phyloP scores from a whole-genome alignment of 2,113 vertebrate genomes.

The Melanocharis versteri region DNA sequence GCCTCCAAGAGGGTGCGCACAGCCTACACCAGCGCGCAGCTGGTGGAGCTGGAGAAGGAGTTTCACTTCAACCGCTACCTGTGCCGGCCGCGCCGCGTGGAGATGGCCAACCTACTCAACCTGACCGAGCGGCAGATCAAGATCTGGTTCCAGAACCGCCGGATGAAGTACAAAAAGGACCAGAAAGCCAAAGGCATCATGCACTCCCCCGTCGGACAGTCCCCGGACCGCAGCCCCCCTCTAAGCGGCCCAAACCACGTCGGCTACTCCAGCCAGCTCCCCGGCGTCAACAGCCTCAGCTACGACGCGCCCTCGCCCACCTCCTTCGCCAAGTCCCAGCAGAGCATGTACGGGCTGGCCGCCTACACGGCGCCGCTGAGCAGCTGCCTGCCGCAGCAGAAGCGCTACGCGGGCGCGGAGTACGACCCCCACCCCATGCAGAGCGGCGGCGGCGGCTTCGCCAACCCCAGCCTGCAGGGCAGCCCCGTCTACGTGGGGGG shows the following conservation, averaged over 20 bases:
- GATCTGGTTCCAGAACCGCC: slow-evolving; percentile 99
- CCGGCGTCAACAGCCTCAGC: slow-evolving; percentile 85
- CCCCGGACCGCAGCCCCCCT: slow-evolving; percentile 94
- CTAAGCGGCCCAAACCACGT: slow-evolving; percentile 89
- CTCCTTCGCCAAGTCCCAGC: slow-evolving; percentile 95
- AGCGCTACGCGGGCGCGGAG: slow-evolving; percentile 92
- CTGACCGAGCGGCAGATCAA: slow-evolving; percentile 98
- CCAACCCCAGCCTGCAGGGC: slow-evolving; percentile 93
- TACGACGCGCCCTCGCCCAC: slow-evolving; percentile 97
- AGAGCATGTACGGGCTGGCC: slow-evolving; percentile 97
- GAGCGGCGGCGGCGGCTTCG: slow-evolving; percentile 90
- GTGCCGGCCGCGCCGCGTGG: slow-evolving; percentile 93
- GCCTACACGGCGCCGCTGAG: slow-evolving; percentile 97
- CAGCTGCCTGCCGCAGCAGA: slow-evolving; percentile 96
- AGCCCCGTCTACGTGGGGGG: slow-evolving; percentile 98
- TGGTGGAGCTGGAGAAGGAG: slow-evolving; percentile 97
- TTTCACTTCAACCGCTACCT: slow-evolving; percentile 98
- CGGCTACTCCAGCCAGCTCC: slow-evolving; percentile 92
- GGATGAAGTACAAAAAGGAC: slow-evolving; percentile 99
- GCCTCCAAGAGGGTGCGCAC: slow-evolving; percentile 96
- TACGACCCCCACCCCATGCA: slow-evolving; percentile 97
- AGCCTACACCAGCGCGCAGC: slow-evolving; percentile 95
- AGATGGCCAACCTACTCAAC: slow-evolving; percentile 97
- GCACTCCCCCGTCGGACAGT: slow-evolving; percentile 95
- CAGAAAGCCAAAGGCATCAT: slow-evolving; percentile 98